These are phyloP conservation scores for Erethizon dorsatum DNA, from an alignment of 2,797 vertebrate species.

Conservation along the genomic window DNA sequence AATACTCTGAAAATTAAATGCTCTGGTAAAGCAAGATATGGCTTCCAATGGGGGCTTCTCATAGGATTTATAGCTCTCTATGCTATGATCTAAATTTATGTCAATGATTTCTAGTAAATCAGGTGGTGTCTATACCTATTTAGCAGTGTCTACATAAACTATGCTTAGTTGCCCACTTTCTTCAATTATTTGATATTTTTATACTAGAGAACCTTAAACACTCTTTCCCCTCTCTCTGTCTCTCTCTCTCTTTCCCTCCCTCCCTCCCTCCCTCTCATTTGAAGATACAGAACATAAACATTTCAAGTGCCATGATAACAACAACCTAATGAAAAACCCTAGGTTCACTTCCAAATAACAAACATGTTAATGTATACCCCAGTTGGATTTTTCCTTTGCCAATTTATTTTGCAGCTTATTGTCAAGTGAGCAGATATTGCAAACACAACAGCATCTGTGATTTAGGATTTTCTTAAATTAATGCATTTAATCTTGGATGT, in stretches of 20 bases:
- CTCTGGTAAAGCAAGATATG: conserved; percentile 6
- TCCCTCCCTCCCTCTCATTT: background rate
- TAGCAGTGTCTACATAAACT: conserved; percentile 62
- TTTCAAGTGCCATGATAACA: background rate
- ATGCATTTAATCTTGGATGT: conserved; percentile 31
- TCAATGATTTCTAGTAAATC: conserved; percentile 53
- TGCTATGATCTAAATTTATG: background rate
- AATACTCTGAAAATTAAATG: conserved; percentile 51
- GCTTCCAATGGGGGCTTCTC: background rate
- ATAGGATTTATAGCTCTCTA: background rate
- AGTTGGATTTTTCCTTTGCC: conserved; percentile 9
- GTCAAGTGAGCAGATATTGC: conserved; percentile 50
- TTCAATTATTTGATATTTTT: conserved; percentile 78
- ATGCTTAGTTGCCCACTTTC: conserved; percentile 72
- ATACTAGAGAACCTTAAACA: background rate
- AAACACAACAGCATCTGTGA: conserved; percentile 47
- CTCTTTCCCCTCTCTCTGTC: background rate
- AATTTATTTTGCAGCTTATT: conserved; percentile 60
- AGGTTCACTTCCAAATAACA: conserved; percentile 19
- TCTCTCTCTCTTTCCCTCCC: background rate
- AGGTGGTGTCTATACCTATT: conserved; percentile 60
- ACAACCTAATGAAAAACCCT: background rate
- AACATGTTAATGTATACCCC: conserved; percentile 46
- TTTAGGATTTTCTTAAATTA: conserved; percentile 66
- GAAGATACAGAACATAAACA: background rate